Base-by-base conservation (phyloP, 2,113 vertebrate species). In the Connochaetes taurinus region DNA sequence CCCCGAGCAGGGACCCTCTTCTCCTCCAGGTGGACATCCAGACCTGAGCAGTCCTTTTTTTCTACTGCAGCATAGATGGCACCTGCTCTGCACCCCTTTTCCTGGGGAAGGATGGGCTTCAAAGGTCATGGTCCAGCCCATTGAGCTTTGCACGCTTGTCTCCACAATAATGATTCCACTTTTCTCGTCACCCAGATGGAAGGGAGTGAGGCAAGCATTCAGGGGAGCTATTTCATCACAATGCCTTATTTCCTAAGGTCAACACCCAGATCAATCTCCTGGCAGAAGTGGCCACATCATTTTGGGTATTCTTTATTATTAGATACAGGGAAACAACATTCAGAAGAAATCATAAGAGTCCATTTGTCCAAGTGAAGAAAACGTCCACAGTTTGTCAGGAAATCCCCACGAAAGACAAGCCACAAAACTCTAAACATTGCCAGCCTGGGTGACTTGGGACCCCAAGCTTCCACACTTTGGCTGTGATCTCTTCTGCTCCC, bases 401-500 rank as follows among this genome's bases (percentile, higher is more conserved):
- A 96, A 81, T 47, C 8, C 50, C 4, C 62, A 29, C 25, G 29
- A 55, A 84, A 55, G 45, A 84, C 2, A 76, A 88, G 5, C 9
- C n/a, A 40, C 27, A 40, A 29, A 88, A 36, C 15, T 55, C 25
- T 16, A 13, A 53, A 29, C 6, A 2, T 19, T 29, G 27, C 25
- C 27, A 53, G 3, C 6, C n/a, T 19, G 3, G 13, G 2, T 33
- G 40, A 11, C 25, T 64, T 0, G 2, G 27, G 12, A 12, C 17
- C 16, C 33, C 27, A 0, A 0, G 5, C 13, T 53, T 93, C 52
- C 19, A 31, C 9, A 25, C 1, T n/a, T 14, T 8, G 27, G 0
- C 6, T 67, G 23, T 7, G 27, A 67, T 31, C 5, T 9, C 0
- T 8, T 81, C 40, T 25, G 14, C 43, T 86, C 33, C 53, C 17